phyloP scores from a whole-genome alignment of 2,113 vertebrate genomes.

The Sula dactylatra region DNA sequence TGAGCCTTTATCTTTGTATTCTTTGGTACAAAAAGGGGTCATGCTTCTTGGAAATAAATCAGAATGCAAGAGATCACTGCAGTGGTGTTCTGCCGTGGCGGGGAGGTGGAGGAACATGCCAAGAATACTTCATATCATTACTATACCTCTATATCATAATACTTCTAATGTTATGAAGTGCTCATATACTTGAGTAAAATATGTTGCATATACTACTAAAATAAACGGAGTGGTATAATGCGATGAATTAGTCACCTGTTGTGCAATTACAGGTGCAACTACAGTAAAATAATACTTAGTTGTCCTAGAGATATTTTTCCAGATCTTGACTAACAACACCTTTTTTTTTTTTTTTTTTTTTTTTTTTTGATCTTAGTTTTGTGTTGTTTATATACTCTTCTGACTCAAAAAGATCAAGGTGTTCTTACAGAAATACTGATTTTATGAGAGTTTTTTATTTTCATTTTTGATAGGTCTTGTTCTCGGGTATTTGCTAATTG shows the following conservation, averaged over 20 bases:
- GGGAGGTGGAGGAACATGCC: neutral
- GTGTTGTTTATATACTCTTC: neutral
- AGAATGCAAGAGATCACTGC: neutral
- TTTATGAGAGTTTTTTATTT: neutral
- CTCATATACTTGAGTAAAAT: neutral
- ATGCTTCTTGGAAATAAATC: neutral
- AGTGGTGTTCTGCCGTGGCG: neutral
- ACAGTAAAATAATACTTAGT: neutral
- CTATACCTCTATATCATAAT: neutral
- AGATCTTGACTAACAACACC: neutral
- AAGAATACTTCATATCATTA: neutral
- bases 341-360: neutral
- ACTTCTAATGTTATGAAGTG: neutral
- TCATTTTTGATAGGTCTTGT: neutral
- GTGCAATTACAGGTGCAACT: neutral
- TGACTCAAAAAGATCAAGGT: neutral
- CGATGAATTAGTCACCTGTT: neutral
- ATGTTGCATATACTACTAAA: neutral
- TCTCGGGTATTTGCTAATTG: neutral
- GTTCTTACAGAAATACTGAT: neutral
- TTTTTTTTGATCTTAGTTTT: neutral
- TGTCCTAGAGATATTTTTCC: neutral
- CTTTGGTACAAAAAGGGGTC: conserved; percentile 21
- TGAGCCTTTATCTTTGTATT: conserved; percentile 36
- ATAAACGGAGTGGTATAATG: neutral